Evolutionary conservation across 2,797 vertebrate genomes (phyloP), one percentile per base, ranked within the genome.

Genomic region (Lutjanus argentimaculatus): DNA sequence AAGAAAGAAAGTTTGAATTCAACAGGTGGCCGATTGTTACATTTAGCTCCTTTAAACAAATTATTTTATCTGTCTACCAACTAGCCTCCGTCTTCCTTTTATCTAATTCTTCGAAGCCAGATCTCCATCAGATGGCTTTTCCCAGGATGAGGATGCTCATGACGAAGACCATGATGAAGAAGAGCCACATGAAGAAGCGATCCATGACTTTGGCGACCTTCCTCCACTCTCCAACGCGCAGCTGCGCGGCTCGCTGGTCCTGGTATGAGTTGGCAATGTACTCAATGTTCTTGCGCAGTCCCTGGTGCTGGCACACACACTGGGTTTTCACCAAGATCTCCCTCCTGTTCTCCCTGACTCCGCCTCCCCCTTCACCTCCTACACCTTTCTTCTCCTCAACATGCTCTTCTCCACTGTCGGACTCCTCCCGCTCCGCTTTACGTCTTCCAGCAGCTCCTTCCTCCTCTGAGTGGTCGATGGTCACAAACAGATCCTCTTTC

Each of bases 131-230:
- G 77, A 96, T 84, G 12, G 96, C 96, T 67, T 96, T 96, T 11
- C 96, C 94, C 81, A 98, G 92, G 30, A 98, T 95, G 21, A 98
- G 94, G 75, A 97, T 69, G 51, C 97, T 98, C 97, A 98, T 97
- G 86, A 97, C 75, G 87, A 97, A 95, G 62, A 97, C 96, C 97
- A 98, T 97, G 90, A 97, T 91, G 90, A 98, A 97, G 92, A 98
- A 99, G 73, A 98, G 85, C 95, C 97, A 97, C 96, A 98, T 96
- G 92, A 98, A 97, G 93, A 97, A 97, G 17, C 97, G 96, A 67
- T 98, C 97, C 96, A 98, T 95, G 61, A 98, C 97, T 72, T 96
- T 97, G 83, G 97, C 97, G 45, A 98, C 95, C 84, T 95, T 97
- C 90, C 97, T 97, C 98, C 98, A 98, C 91, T 99, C 97, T 0